Conservation (phyloP, 2,797 vertebrate genomes). For the Peromyscus eremicus region DNA sequence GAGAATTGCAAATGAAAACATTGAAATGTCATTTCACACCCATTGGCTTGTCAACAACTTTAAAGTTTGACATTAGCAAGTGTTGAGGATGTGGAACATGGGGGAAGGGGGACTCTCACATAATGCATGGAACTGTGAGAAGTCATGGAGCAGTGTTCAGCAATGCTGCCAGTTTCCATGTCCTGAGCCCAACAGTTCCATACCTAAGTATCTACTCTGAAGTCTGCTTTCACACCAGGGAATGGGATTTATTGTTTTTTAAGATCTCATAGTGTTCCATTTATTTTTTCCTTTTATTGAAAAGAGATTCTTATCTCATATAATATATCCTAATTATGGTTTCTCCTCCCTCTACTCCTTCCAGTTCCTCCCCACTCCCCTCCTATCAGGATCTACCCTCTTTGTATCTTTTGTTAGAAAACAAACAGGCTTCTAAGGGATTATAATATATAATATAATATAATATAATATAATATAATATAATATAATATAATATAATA, state of each 20-base stretch:
- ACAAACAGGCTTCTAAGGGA: background rate
- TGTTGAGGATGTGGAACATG: background rate
- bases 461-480: background rate
- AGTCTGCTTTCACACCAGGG: background rate
- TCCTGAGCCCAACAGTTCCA: background rate
- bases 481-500: background rate
- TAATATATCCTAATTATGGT: background rate
- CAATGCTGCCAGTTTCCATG: background rate
- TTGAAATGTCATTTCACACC: conserved; percentile 35
- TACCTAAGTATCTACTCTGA: background rate
- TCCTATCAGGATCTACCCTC: background rate
- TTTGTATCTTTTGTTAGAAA: background rate
- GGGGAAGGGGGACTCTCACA: background rate
- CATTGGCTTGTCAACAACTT: conserved; percentile 46
- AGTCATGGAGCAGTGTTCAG: background rate
- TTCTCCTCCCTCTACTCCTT: background rate
- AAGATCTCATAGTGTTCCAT: background rate
- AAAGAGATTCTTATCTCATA: background rate
- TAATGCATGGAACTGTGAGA: conserved; percentile 19
- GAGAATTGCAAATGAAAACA: conserved; percentile 64
- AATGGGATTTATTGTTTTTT: background rate
- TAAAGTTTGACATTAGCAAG: conserved; percentile 51
- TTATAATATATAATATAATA: background rate
- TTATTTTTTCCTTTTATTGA: background rate
- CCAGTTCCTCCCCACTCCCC: background rate